Evolutionary conservation across 2,888 invertebrate species (phyloP), one percentile per base, ranked within the genome.

Genomic region (Taphrorychus bicolor): DNA sequence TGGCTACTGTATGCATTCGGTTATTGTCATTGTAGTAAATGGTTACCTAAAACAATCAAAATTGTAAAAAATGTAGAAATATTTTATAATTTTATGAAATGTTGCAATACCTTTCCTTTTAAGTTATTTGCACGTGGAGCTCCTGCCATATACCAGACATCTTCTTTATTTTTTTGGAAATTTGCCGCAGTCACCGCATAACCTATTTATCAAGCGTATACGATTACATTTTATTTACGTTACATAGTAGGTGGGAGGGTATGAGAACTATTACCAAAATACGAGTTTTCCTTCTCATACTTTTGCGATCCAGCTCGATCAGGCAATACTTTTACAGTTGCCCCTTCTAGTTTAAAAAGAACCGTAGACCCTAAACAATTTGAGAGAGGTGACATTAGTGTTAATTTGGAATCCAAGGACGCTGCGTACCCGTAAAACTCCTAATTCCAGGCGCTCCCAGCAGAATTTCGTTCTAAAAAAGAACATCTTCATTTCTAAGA

Each of bases 81-180:
- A n/a, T n/a, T n/a, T n/a, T n/a, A n/a, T n/a, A n/a, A n/a, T n/a
- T n/a, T n/a, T n/a, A n/a, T n/a, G n/a, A n/a, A n/a, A n/a, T n/a
- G n/a, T n/a, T n/a, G n/a, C n/a, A n/a, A n/a, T 57, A 79, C 80
- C 73, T 77, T 75, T 69, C 82, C 82, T 59, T 75, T 74, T 16
- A 77, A 73, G 14, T 76, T 51, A 1, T 83, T 73, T 2, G 75
- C 84, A 53, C 87, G 78, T 0, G 88, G 88, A 4, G 87, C 87
- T 5, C 87, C 86, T 0, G 84, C 85, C 0, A 87, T 82, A 57
- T 84, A 84, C 4, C 84, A 78, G 0, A 78, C 76, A 0, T 68
- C 72, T 0, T 81, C 80, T n/a, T 53, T 57, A 49, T 79, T 79
- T 49, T 74, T 21, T 5, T 24, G 67, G 24, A 70, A 70, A 59